These are phyloP conservation scores for Chrysotoxum bicinctum DNA, from an alignment of 2,888 invertebrate genomes.

Conservation along the genomic window DNA sequence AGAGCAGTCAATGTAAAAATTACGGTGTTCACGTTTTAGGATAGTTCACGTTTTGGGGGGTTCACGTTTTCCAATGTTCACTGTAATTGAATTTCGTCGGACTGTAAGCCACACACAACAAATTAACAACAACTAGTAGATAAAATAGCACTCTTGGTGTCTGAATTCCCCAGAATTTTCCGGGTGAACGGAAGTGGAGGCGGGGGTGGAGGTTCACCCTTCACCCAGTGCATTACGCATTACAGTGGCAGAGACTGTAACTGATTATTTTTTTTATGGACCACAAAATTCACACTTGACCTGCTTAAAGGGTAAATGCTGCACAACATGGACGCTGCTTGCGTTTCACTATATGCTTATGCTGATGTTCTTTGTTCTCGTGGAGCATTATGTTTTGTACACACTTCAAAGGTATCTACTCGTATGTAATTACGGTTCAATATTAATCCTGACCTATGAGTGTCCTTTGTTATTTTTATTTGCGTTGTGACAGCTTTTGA, in stretches of 20 bases:
- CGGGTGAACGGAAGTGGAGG: neutral
- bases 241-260: neutral
- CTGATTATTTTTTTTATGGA: slow-evolving; percentile 4
- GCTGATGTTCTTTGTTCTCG: neutral
- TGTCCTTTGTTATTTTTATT: neutral
- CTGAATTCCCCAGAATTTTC: neutral
- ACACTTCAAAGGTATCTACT: too few species aligned
- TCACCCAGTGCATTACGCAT: slow-evolving; percentile 1
- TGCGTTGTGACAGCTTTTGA: neutral
- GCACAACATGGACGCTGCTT: neutral
- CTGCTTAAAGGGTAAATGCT: neutral
- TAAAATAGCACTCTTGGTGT: neutral
- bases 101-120: neutral
- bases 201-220: neutral
- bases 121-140: neutral
- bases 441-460: neutral
- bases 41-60: too few species aligned
- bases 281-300: slow-evolving; percentile 4
- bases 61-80: too few species aligned
- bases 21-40: too few species aligned
- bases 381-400: neutral
- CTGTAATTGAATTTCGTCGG: neutral
- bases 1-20: too few species aligned
- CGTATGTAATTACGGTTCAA: neutral
- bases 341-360: neutral